phyloP scores from a whole-genome alignment of 2,888 invertebrate genomes.

The Diaperis boleti region DNA sequence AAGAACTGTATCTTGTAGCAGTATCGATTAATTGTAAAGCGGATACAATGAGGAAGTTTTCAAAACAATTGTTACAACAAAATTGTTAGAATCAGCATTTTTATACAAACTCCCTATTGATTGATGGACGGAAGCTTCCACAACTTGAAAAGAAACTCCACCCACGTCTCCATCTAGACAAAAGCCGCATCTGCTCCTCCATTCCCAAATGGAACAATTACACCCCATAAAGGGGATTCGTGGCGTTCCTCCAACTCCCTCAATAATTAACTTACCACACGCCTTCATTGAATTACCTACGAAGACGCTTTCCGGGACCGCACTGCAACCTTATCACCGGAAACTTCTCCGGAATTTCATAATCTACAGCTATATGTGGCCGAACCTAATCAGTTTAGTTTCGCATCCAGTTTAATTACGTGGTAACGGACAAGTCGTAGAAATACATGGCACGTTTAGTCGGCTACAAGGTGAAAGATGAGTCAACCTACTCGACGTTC shows the following conservation, averaged over 20 bases:
- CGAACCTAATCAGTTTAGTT: slow-evolving; percentile 30
- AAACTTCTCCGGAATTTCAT: slow-evolving; percentile 35
- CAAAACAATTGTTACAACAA: too few species aligned
- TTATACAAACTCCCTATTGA: too few species aligned
- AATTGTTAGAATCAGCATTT: too few species aligned
- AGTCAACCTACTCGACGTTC: slow-evolving; percentile 50
- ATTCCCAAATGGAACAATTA: too few species aligned
- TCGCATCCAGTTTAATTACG: slow-evolving; percentile 24
- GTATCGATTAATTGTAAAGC: too few species aligned
- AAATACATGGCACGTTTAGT: slow-evolving; percentile 50
- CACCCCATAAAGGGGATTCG: background rate
- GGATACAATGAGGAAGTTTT: too few species aligned
- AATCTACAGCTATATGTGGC: slow-evolving; percentile 28
- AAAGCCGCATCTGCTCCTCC: too few species aligned
- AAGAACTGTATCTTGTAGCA: too few species aligned
- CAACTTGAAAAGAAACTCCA: background rate
- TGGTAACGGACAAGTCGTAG: slow-evolving; percentile 11
- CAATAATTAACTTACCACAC: background rate
- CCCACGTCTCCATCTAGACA: background rate
- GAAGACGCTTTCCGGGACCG: slow-evolving; percentile 2
- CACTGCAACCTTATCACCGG: slow-evolving; percentile 32
- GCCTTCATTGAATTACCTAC: slow-evolving; percentile 2
- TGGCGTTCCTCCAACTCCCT: background rate
- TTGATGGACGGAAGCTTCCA: too few species aligned
- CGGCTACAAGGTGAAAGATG: slow-evolving; percentile 50